These are phyloP conservation scores for Pristionchus fissidentatus DNA, from an alignment of 2,888 invertebrate species.

Conservation along the genomic window DNA sequence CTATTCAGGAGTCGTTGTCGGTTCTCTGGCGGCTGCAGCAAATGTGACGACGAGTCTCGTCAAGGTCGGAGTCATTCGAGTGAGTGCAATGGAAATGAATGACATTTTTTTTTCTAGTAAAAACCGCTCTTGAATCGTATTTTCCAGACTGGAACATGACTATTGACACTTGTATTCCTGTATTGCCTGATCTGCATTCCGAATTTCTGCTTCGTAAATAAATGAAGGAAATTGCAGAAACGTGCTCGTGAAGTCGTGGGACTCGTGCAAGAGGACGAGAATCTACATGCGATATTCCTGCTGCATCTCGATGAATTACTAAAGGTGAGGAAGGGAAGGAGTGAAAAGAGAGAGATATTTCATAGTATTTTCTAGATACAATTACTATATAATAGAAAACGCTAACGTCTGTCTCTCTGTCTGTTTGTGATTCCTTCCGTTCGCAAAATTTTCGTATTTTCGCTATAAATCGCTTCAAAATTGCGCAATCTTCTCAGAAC, in stretches of 20 bases:
- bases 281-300: constrained; percentile 16
- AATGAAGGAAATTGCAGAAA: neutral
- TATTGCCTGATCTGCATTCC: no score
- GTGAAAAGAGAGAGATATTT: no score
- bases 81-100: neutral
- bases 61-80: constrained; percentile 51
- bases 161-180: no score
- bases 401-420: no score
- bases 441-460: no score
- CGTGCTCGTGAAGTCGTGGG: constrained; percentile 8
- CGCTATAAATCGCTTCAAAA: no score
- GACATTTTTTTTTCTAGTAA: neutral
- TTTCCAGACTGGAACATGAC: neutral
- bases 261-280: constrained; percentile 12
- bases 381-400: no score
- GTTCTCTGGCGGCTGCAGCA: constrained; percentile 58
- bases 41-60: constrained; percentile 58
- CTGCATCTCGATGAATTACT: constrained; percentile 24
- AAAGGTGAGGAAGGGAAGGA: neutral
- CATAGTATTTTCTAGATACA: no score
- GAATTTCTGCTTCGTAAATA: neutral
- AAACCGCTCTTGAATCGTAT: neutral
- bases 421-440: no score
- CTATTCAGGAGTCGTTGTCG: constrained; percentile 56
- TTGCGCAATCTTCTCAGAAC: no score